Evolutionary conservation across 37 sponge, comb jelly and placozoan species (phyloP).

Genomic region (Mnemiopsis leidyi): DNA sequence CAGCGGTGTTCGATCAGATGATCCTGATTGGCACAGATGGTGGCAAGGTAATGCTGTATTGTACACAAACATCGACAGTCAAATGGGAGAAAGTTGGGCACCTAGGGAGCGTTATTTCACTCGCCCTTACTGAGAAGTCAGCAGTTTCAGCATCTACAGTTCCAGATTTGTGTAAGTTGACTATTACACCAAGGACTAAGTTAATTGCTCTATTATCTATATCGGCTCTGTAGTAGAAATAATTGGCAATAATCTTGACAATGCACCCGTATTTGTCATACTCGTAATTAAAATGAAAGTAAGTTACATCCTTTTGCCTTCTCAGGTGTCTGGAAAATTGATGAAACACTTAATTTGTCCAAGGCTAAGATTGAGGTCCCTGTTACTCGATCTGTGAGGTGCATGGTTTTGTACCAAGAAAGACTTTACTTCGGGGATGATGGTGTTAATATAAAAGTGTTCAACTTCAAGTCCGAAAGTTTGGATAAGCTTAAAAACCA

Average conservation of each 20-base stretch:
- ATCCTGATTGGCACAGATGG: not conserved
- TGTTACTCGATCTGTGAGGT: not conserved
- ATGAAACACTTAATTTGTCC: not conserved
- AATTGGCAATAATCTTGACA: too few relatives aligned
- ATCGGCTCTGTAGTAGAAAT: too few relatives aligned
- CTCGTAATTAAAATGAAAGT: too few relatives aligned
- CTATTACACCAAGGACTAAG: too few relatives aligned
- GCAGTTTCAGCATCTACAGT: not conserved
- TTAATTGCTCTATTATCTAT: too few relatives aligned
- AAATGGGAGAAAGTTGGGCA: slow-evolving; percentile 14
- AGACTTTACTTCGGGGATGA: slow-evolving; percentile 11
- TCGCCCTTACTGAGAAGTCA: not conserved
- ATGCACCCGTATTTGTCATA: too few relatives aligned
- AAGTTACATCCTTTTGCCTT: too few relatives aligned
- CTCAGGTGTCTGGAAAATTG: not conserved
- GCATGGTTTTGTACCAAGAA: not conserved
- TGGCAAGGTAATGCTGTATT: not conserved
- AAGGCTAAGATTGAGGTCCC: not conserved
- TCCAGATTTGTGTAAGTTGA: slow-evolving; percentile 13
- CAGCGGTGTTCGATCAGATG: not conserved
- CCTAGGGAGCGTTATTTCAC: not conserved
- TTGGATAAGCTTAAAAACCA: not conserved
- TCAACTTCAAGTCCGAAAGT: not conserved
- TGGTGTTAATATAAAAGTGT: slow-evolving; percentile 1
- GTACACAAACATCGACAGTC: not conserved